Evolutionary conservation across 1,140 invertebrate genomes (phyloP), one percentile per base, ranked within the genome.

Genomic region (Oscheius sp.): DNA sequence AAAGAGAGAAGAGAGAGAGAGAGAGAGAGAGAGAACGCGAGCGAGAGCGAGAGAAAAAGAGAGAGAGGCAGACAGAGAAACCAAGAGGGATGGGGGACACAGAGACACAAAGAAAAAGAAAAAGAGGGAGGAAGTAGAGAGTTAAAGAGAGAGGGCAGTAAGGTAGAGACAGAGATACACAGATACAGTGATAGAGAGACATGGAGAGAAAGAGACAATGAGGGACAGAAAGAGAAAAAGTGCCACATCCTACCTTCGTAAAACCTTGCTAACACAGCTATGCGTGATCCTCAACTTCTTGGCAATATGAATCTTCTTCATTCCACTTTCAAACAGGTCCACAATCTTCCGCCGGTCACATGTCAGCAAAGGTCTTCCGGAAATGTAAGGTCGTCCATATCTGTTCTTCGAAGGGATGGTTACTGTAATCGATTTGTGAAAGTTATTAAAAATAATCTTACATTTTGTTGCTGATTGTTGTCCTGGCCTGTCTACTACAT

Each of bases 221-320:
- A n/a, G n/a, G n/a, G n/a, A n/a, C n/a, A n/a, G n/a, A n/a, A n/a
- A n/a, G n/a, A 58, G 52, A 26, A 10, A 26, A 18, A 26, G 52
- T 7, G n/a, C n/a, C 29, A 4, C 52, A 23, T 31, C 52, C 18
- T 2, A 68, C 67, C 67, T 68, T n/a, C 67, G 34, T 10, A 68
- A 49, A n/a, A 68, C 67, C 35, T 68, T 68, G 20, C 67, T 68
- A 2, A 68, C 67, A 59, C 67, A 68, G 45, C 67, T 68, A 35
- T 68, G 67, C 10, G 67, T 68, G 23, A 68, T 68, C 1, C 67
- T 55, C 1, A 68, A 26, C 18, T 59, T 34, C 31, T 68, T 58
- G 2, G 67, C 67, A 59, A 68, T 68, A n/a, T 59, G 49, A 20
- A 68, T 68, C 67, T 68, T 68, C 55, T 68, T 68, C 67, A 68